Base-by-base conservation (phyloP, 2,888 invertebrate genomes). In the Agriopis leucophaearia region DNA sequence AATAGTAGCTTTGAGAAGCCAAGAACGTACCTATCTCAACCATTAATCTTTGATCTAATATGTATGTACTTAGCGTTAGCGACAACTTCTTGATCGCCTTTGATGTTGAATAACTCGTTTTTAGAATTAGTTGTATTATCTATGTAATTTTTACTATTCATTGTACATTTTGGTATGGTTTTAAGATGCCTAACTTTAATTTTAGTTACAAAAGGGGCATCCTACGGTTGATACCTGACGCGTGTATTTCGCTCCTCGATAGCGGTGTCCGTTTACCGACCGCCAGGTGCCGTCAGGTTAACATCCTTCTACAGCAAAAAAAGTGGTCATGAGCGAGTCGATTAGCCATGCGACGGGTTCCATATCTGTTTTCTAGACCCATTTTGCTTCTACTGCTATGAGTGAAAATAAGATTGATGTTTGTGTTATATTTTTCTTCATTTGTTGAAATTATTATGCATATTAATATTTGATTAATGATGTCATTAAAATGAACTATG, bases 221-320 rank as follows among this genome's bases (percentile, higher is more conserved):
- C 42, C 13, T 18, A n/a, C 47, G 59, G 48, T 42, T 48, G 66
- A 61, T 66, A 54, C 48, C 44, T 57, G 45, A 62, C 44, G 42
- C 27, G 50, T 51, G 59, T 63, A 18, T 38, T 61, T 58, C 12
- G 15, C 40, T 59, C 15, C 48, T 61, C 56, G 36, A 66, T 51
- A 56, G 50, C 59, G 63, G 66, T 66, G 66, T 70, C 70, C 60
- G 66, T 51, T 70, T 69, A 57, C 66, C 62, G 55, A 36, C 61
- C 66, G 60, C 64, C 70, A 70, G 70, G 70, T 70, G 66, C 57
- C 60, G 70, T 54, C 70, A 66, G 70, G 66, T 70, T 66, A 66
- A 69, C 65, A 69, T 66, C 66, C 68, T 63, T 67, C 66, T 38
- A 45, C 38, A 64, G 59, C 60, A 70, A 70, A 70, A 69, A 70